phyloP scores from a whole-genome alignment of 2,888 invertebrate genomes.

The Cremastinae sp. region DNA sequence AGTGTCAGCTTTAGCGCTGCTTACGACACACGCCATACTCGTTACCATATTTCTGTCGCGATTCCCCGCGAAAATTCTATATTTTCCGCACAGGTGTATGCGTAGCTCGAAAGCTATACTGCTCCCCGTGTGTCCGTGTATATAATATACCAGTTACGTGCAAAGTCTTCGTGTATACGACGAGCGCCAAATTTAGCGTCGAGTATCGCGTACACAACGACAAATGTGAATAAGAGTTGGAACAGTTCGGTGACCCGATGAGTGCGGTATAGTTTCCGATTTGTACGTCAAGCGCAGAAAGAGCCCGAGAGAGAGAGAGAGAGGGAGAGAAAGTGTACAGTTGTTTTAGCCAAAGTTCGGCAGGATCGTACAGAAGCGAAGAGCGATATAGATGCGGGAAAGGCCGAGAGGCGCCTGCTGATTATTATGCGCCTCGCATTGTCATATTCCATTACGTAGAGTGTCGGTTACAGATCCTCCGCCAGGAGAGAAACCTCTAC shows the following conservation, averaged over 20 bases:
- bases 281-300: slow-evolving; percentile 70
- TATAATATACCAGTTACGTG: not conserved
- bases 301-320: slow-evolving; percentile 1
- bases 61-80: not conserved
- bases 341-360: slow-evolving; percentile 75
- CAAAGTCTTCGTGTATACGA: not conserved
- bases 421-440: slow-evolving; percentile 76
- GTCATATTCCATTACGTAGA: slow-evolving; percentile 77
- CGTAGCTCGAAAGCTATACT: no score
- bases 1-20: slow-evolving; percentile 10
- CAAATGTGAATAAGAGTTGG: slow-evolving; percentile 6
- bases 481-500: slow-evolving; percentile 61
- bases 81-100: not conserved
- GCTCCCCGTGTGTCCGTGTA: not conserved
- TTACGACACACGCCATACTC: slow-evolving; percentile 8
- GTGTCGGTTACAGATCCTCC: slow-evolving; percentile 74
- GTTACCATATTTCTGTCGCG: slow-evolving; percentile 30
- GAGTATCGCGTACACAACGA: not conserved
- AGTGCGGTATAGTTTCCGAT: slow-evolving; percentile 50
- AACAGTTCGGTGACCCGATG: slow-evolving; percentile 36
- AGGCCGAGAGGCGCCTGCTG: slow-evolving; percentile 65
- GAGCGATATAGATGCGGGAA: slow-evolving; percentile 21
- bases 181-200: not conserved
- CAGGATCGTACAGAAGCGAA: slow-evolving; percentile 19
- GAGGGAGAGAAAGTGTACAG: slow-evolving; percentile 48